A percentile compares a stretch with the other conserved stretches of the same genome.
Conservation (phyloP, 2,113 vertebrate genomes). For the Erythrocercus mccallii region DNA sequence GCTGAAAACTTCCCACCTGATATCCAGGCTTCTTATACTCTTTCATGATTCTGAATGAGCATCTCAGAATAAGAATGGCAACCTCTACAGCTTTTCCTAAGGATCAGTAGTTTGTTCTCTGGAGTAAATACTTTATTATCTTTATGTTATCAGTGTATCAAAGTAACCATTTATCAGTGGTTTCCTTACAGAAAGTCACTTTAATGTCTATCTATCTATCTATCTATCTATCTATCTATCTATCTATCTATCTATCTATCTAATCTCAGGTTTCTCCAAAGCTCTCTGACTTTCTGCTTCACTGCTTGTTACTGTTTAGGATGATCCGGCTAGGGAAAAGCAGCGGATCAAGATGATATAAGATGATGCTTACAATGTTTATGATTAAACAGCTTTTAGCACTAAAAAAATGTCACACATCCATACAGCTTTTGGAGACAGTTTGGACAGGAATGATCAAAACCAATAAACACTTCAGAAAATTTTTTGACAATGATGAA, state of each 20-base stretch:
- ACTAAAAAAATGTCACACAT: neutral
- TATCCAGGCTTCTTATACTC: neutral
- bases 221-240: neutral
- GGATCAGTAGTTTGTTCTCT: neutral
- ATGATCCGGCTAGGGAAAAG: neutral
- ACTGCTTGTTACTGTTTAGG: neutral
- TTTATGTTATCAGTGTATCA: no score
- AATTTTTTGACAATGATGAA: neutral
- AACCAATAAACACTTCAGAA: neutral
- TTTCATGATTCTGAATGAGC: neutral
- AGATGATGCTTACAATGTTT: neutral
- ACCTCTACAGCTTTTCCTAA: neutral
- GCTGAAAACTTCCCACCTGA: neutral
- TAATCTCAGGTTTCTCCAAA: neutral
- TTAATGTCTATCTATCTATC: neutral
- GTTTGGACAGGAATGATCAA: neutral
- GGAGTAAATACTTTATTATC: neutral
- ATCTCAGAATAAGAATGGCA: neutral
- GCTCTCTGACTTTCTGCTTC: neutral
- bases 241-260: neutral
- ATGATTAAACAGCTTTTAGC: neutral
- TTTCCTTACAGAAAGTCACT: neutral
- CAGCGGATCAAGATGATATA: neutral
- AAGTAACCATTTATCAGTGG: neutral
- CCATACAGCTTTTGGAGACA: neutral